phyloP scores from a whole-genome alignment of 2,113 vertebrate species.

The Verasper variegatus region DNA sequence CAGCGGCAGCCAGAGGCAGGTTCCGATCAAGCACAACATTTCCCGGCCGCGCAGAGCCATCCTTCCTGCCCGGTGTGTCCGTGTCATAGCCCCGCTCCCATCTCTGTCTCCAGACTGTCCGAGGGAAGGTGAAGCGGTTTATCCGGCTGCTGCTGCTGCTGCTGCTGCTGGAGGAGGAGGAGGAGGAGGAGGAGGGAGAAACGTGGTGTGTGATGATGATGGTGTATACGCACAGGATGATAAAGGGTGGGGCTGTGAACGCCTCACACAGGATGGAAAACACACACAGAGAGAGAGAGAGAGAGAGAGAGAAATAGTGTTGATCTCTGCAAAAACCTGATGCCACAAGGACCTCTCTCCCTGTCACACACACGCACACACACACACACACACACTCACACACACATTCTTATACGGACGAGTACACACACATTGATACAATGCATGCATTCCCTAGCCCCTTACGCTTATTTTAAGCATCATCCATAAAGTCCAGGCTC shows the following conservation, averaged over 20 bases:
- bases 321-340: conserved; percentile 71
- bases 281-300: conserved; percentile 22
- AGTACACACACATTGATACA: not conserved
- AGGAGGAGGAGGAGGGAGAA: conserved; percentile 17
- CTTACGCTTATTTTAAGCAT: too few species aligned
- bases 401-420: not conserved
- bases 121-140: conserved; percentile 26
- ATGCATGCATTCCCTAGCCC: too few species aligned
- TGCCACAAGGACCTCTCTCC: conserved; percentile 15
- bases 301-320: conserved; percentile 55
- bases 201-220: conserved; percentile 37
- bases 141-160: not conserved
- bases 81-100: conserved; percentile 76
- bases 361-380: not conserved
- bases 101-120: conserved; percentile 62
- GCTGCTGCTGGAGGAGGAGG: not conserved
- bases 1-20: conserved; percentile 76
- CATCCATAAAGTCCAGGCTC: too few species aligned
- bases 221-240: conserved; percentile 40
- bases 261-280: conserved; percentile 37
- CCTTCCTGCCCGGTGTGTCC: conserved; percentile 67
- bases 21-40: conserved; percentile 77
- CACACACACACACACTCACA: conserved; percentile 7
- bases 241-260: conserved; percentile 75
- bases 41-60: conserved; percentile 76